A percentile compares a stretch with the other conserved stretches of the same genome.
These are phyloP conservation scores for Antedon mediterranea DNA, from an alignment of 53 echinoderm and acorn worm species.

Conservation along the genomic window DNA sequence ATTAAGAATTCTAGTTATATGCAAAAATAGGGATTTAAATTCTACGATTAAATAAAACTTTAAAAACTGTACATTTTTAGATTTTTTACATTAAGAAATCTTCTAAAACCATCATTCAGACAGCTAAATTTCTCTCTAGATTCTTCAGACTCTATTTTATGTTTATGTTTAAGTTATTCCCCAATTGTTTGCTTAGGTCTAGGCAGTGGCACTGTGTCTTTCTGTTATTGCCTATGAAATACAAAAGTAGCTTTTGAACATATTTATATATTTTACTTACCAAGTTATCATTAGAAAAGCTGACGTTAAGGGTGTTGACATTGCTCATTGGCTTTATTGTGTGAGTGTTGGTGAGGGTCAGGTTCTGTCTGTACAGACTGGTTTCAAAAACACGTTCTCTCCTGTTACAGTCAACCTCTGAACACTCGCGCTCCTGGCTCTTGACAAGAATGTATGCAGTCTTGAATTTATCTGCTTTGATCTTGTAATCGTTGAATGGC, in stretches of 20 bases:
- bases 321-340: background rate
- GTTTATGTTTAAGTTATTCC: no score
- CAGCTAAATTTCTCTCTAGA: no score
- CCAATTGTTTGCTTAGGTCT: no score
- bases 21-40: background rate
- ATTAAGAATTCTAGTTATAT: no score
- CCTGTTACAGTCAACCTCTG: background rate
- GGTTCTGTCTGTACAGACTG: conserved; percentile 48
- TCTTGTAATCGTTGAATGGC: conserved; percentile 42
- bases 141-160: no score
- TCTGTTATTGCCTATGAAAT: no score
- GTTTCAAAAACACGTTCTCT: conserved; percentile 21
- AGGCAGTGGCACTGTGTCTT: no score
- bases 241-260: no score
- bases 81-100: no score
- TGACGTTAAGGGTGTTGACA: conserved; percentile 26
- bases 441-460: conserved; percentile 11
- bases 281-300: conserved; percentile 44
- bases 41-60: background rate
- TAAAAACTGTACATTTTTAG: no score
- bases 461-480: conserved; percentile 77
- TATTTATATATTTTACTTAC: conserved; percentile 24
- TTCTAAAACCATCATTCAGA: no score
- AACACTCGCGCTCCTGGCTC: background rate
- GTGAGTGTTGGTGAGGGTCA: conserved; percentile 31